These are phyloP conservation scores for Psittacara wagleri DNA, from an alignment of 2,113 vertebrate species.

Conservation along the genomic window DNA sequence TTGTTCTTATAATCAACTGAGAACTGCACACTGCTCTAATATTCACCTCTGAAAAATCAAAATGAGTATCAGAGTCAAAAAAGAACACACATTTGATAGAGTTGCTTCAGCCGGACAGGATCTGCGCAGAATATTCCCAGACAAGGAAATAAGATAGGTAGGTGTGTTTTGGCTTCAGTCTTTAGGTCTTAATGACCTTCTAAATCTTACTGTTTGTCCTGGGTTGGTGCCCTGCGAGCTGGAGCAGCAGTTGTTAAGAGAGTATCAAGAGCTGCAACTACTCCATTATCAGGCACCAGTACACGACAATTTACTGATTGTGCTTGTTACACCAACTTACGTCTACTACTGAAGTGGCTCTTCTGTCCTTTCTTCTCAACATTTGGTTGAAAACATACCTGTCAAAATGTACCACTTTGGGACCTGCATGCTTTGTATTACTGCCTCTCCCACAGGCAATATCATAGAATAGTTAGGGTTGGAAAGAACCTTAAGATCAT, in stretches of 20 bases:
- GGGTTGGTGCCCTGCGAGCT: neutral
- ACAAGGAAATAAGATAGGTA: neutral
- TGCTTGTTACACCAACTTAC: accelerated
- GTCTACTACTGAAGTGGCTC: neutral
- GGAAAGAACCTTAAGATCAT: no score
- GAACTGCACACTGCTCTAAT: accelerated
- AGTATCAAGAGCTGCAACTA: neutral
- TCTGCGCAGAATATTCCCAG: neutral
- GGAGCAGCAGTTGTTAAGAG: neutral
- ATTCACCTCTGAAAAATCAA: neutral
- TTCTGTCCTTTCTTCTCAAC: neutral
- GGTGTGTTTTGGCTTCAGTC: neutral
- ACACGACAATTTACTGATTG: neutral
- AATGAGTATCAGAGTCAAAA: neutral
- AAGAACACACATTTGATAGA: neutral
- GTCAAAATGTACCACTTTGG: neutral
- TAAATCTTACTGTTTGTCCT: neutral
- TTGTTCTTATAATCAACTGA: neutral
- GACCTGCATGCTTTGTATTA: neutral
- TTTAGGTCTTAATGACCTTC: neutral
- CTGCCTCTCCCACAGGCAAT: neutral
- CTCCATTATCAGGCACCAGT: neutral
- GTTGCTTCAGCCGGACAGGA: neutral
- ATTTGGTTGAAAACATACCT: neutral
- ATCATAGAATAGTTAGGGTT: no score